Evolutionary conservation across 92 coral and sea anemone genomes (phyloP).

Genomic region (Phenganax subtilis): DNA sequence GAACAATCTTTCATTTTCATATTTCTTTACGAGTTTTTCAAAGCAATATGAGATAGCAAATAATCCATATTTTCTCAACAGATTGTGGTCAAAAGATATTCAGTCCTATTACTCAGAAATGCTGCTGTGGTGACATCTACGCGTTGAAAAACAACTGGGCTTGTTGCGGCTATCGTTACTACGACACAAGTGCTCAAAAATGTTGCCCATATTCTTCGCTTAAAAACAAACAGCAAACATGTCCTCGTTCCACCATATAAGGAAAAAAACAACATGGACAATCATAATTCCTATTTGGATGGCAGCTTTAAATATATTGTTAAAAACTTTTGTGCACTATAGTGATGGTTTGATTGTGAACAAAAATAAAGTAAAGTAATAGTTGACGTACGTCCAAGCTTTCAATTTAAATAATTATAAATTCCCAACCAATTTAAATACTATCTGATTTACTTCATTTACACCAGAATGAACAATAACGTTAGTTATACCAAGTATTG

Average conservation of each 20-base stretch:
- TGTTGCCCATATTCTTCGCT: slow-evolving; percentile 21
- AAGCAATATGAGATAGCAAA: too few species aligned
- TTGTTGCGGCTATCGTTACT: slow-evolving; percentile 33
- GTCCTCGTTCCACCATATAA: slow-evolving; percentile 22
- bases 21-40: too few species aligned
- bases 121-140: slow-evolving; percentile 32
- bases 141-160: slow-evolving; percentile 9
- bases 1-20: too few species aligned
- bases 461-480: too few species aligned
- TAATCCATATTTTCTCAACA: neutral
- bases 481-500: too few species aligned
- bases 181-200: slow-evolving; percentile 18
- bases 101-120: slow-evolving; percentile 24
- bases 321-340: too few species aligned
- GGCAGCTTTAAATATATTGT: neutral
- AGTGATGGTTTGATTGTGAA: too few species aligned
- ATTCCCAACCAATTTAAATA: too few species aligned
- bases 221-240: neutral
- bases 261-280: neutral
- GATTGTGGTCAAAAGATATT: slow-evolving; percentile 26
- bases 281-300: neutral
- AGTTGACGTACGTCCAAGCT: too few species aligned
- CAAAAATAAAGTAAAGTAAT: too few species aligned
- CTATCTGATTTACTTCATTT: too few species aligned
- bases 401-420: too few species aligned